phyloP scores from a whole-genome alignment of 1,140 invertebrate genomes.

The Atopsyche davidsoni region DNA sequence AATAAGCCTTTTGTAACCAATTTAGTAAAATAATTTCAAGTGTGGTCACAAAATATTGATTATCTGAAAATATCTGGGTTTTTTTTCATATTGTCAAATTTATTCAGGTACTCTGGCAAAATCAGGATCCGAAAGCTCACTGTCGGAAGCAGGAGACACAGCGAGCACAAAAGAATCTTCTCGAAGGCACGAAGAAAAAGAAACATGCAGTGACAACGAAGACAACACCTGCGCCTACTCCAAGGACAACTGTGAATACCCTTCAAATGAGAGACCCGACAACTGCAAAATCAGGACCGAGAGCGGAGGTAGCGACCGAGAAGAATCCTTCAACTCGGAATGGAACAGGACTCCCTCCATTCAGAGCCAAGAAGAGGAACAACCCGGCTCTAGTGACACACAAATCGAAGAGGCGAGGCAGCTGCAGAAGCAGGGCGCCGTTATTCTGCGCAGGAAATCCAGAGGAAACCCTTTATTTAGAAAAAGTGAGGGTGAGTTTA shows the following conservation, averaged over 20 bases:
- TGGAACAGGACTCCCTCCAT: constrained; percentile 34
- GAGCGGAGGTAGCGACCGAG: constrained; percentile 30
- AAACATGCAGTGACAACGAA: constrained; percentile 58
- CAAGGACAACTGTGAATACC: constrained; percentile 23
- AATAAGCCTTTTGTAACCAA: too few species aligned
- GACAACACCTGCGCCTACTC: constrained; percentile 31
- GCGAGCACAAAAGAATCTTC: constrained; percentile 64
- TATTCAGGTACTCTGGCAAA: constrained; percentile 51
- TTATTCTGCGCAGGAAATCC: constrained; percentile 58
- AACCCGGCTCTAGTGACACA: constrained; percentile 2
- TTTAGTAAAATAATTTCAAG: too few species aligned
- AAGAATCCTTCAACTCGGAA: constrained; percentile 19
- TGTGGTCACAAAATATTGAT: too few species aligned
- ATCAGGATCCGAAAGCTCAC: constrained; percentile 78
- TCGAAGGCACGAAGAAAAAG: constrained; percentile 63
- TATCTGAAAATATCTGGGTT: too few species aligned
- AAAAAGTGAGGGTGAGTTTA: constrained; percentile 64
- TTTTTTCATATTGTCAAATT: too few species aligned
- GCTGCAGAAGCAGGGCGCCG: constrained; percentile 48
- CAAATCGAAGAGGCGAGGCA: constrained; percentile 35
- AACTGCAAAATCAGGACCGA: constrained; percentile 33
- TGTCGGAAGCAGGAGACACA: constrained; percentile 65
- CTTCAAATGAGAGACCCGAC: constrained; percentile 32
- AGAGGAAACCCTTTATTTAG: constrained; percentile 59
- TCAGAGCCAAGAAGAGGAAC: constrained; percentile 33